Base-by-base conservation (phyloP, 2,888 invertebrate species). In the Drosophila antonietae region DNA sequence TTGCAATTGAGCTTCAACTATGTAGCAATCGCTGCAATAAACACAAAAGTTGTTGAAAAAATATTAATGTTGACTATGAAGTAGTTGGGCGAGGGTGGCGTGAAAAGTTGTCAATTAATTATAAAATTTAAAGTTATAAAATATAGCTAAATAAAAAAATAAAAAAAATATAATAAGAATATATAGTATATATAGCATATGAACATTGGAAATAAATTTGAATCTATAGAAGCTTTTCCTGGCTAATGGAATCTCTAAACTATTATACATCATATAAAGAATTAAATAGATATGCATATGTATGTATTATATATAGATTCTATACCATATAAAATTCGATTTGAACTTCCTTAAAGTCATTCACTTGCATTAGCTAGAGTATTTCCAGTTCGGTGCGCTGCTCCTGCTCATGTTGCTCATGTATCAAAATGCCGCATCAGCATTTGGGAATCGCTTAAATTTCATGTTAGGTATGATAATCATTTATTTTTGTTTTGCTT, bases 391-490 rank as follows among this genome's bases (percentile, higher is more conserved):
- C 51, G 51, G n/a, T 51, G 14, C 18, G 14, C n/a, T 23, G 3
- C 23, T 39, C 12, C 8, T 2, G 3, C 23, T 9, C 41, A 2
- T 41, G 20, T 18, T 39, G 28, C 37, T 0, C 37, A 28, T 55
- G 18, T 14, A 10, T 6, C 28, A 3, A 15, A 51, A 18, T 15
- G 41, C 47, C 28, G 12, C 49, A 49, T 68, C 68, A 68, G 67
- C 68, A 69, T 44, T 68, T 31, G 49, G 37, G 43, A 59, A 52
- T 43, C 37, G 31, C 31, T 44, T 41, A 4, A 44, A 51, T n/a
- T 18, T 18, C 33, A 33, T 69, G 49, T 53, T 35, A 31, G 49
- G 14, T 74, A 78, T 56, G 68, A 65, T 59, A 61, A 66, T 78
- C 35, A 78, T 62, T 69, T 57, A 53, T 68, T 51, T 73, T 51